phyloP scores from a whole-genome alignment of 2,888 invertebrate species.

The Ypsolopha scabrella region DNA sequence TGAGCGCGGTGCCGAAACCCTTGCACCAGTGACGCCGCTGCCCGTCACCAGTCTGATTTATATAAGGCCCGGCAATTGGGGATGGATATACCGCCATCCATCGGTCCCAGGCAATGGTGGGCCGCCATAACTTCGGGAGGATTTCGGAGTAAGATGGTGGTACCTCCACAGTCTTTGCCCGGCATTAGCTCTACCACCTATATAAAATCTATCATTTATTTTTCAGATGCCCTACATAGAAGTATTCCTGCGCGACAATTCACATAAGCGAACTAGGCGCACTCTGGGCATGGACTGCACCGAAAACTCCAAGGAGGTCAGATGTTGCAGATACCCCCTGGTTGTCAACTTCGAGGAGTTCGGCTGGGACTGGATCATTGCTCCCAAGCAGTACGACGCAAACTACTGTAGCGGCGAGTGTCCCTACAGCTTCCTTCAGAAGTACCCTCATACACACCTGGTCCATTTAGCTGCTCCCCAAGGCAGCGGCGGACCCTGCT shows the following conservation, averaged over 20 bases:
- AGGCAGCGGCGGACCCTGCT: slow-evolving; percentile 89
- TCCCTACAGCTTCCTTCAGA: slow-evolving; percentile 86
- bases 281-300: slow-evolving; percentile 87
- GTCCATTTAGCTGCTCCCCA: slow-evolving; percentile 82
- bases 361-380: slow-evolving; percentile 98
- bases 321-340: slow-evolving; percentile 95
- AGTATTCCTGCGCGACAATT: slow-evolving; percentile 59
- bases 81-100: no score
- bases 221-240: slow-evolving; percentile 67
- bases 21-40: no score
- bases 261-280: slow-evolving; percentile 77
- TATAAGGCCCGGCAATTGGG: no score
- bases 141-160: no score
- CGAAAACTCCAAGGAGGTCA: slow-evolving; percentile 81
- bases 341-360: slow-evolving; percentile 95
- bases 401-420: slow-evolving; percentile 98
- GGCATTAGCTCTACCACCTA: no score
- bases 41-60: no score
- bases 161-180: no score
- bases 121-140: no score
- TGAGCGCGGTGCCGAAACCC: no score
- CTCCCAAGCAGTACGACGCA: slow-evolving; percentile 94
- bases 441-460: slow-evolving; percentile 90
- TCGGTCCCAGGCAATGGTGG: no score
- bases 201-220: no score